A percentile compares a stretch with the other conserved stretches of the same genome.
phyloP scores from a whole-genome alignment of 2,888 invertebrate species.

The Steinernema scapterisci region DNA sequence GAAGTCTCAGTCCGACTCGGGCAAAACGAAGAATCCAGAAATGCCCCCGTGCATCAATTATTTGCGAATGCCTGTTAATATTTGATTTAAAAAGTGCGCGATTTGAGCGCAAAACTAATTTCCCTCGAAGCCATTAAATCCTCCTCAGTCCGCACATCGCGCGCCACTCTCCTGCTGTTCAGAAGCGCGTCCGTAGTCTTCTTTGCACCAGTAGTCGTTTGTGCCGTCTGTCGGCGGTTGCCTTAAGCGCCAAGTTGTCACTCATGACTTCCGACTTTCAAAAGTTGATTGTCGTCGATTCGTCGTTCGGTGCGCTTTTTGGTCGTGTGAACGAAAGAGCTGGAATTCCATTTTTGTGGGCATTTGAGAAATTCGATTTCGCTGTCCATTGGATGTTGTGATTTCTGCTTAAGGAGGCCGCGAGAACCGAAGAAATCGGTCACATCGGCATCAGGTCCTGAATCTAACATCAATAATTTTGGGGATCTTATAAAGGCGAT shows the following conservation, averaged over 20 bases:
- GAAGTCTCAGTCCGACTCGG: too few relatives aligned
- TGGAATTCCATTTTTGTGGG: too few relatives aligned
- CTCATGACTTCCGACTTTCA: neutral
- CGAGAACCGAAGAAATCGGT: too few relatives aligned
- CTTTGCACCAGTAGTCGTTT: neutral
- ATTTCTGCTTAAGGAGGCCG: too few relatives aligned
- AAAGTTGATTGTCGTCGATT: slow-evolving; percentile 1
- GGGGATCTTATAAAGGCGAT: too few relatives aligned
- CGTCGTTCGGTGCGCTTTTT: slow-evolving; percentile 5
- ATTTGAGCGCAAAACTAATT: slow-evolving; percentile 16
- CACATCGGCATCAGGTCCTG: too few relatives aligned
- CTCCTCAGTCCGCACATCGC: neutral
- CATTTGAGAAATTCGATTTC: too few relatives aligned
- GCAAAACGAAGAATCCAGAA: neutral
- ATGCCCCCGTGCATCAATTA: neutral
- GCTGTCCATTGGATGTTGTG: too few relatives aligned
- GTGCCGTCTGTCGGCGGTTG: neutral
- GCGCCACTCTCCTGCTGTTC: slow-evolving; percentile 1
- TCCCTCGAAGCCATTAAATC: neutral
- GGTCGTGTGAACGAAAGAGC: neutral
- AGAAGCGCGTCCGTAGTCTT: neutral
- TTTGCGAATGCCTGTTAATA: neutral
- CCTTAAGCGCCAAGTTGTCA: neutral
- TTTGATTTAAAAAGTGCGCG: slow-evolving; percentile 1
- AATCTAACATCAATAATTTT: too few relatives aligned